Evolutionary conservation across 2,797 vertebrate species (phyloP), one percentile per base, ranked within the genome.

Genomic region (Danio choprae): DNA sequence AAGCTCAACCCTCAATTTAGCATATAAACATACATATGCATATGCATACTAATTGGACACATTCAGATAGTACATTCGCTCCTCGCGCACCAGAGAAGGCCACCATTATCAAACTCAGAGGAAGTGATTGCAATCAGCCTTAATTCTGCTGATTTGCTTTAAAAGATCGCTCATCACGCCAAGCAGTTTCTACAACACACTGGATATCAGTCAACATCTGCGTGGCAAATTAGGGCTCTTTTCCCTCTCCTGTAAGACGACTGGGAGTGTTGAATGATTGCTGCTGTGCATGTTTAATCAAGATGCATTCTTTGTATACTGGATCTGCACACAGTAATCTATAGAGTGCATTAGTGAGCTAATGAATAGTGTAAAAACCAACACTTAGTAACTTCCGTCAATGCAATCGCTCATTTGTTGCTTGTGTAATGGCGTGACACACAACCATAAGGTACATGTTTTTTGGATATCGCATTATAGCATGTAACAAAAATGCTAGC

Each of bases 121-220:
- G 79, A 80, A 81, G 81, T 89, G 87, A 88, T 87, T 89, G 87
- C 88, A 89, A 87, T 87, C 86, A 89, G 82, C 69, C 79, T 36
- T 86, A 84, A 87, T 87, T 87, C 84, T 84, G 72, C 83, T 81
- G 82, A 88, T 86, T 86, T 86, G 56, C 73, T 84, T 85, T 87
- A 83, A 85, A 84, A 80, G 86, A 86, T 80, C 74, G 58, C 78
- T 85, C 73, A 78, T 88, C 83, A 85, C 50, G 15, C 36, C 65
- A 77, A 74, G 82, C 82, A 51, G 79, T 79, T 76, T 71, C 82
- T 79, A 73, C 65, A 71, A 79, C 36, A 74, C 77, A 74, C 75
- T 81, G 59, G 72, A 78, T 80, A 80, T 69, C 69, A 84, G 82
- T 83, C 81, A 84, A 83, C 87, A 88, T 87, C 86, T 88, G 87